A percentile compares a stretch with the other conserved stretches of the same genome.
Conservation (phyloP, 2,797 vertebrate genomes). For the Coluber constrictor region DNA sequence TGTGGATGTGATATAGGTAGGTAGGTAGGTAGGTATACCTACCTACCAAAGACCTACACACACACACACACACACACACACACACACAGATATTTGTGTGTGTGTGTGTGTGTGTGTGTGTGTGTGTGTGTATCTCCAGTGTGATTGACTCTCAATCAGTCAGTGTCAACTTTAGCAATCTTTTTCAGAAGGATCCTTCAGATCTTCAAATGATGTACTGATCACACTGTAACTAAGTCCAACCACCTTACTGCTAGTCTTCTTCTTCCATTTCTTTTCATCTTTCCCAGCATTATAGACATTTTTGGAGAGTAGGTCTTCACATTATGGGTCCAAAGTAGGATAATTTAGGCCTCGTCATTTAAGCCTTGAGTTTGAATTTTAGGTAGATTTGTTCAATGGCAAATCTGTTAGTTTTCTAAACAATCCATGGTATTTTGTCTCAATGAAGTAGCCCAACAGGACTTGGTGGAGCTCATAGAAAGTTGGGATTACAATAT, state of each 20-base stretch:
- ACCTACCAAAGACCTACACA: no score
- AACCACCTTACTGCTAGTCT: background rate
- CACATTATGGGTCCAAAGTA: background rate
- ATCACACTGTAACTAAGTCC: background rate
- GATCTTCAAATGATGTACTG: background rate
- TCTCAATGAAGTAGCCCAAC: background rate
- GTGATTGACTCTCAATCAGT: background rate
- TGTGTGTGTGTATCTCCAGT: background rate
- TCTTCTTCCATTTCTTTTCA: background rate
- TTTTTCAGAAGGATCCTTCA: background rate
- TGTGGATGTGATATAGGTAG: background rate
- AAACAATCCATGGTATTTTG: background rate
- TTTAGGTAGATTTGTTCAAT: background rate
- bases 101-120: no score
- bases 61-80: no score
- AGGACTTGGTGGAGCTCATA: background rate
- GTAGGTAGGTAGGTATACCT: no score
- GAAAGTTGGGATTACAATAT: background rate
- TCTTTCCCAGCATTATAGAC: background rate
- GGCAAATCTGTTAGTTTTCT: background rate
- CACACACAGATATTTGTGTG: no score
- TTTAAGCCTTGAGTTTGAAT: background rate
- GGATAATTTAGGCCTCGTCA: background rate
- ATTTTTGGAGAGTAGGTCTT: background rate
- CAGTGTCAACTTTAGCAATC: background rate